Base-by-base conservation (phyloP, 2,113 vertebrate genomes). In the Salvator merianae region DNA sequence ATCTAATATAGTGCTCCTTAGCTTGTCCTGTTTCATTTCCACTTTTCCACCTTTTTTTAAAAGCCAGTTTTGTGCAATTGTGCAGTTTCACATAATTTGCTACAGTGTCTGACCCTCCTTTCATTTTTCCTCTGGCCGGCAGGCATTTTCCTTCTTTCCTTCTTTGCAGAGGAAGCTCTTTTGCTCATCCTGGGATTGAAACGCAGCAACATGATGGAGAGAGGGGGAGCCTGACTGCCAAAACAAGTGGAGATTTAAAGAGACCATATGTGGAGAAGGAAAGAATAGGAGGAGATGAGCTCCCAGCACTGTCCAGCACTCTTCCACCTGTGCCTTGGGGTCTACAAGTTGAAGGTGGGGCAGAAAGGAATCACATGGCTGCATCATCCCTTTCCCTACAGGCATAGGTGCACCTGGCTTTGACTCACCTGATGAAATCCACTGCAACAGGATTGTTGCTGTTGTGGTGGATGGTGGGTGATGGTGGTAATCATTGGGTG, bases 101-200 rank as follows among this genome's bases (percentile, higher is more conserved):
- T 9, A 7, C 2, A 9, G 43, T 9, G 10, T 47, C 55, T 65
- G 34, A 66, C 32, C 47, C 36, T 43, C 34, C 79, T 77, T 16
- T 47, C 40, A 47, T 18, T 43, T 69, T 86, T 30, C 81, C 85
- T 47, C 83, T 85, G 80, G 53, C 88, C 75, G 72, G 82, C 91
- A 94, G 95, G 96, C 94, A 95, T 96, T 92, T 94, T 92, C 85
- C 85, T 83, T 94, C 91, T 84, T 83, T 94, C 91, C 90, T 93
- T 96, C 96, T 95, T 91, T 94, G 94, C 92, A 93, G 92, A 95
- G 96, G 95, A 95, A 93, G 94, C 93, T 86, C 91, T 86, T 86
- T 76, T 72, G 90, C 91, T 88, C 92, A 65, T 83, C 90, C 92
- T 86, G 90, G 89, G 91, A 95, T 88, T 79, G 55, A 32, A 20